phyloP scores from a whole-genome alignment of 2,113 vertebrate species.

The Laterallus jamaicensis region DNA sequence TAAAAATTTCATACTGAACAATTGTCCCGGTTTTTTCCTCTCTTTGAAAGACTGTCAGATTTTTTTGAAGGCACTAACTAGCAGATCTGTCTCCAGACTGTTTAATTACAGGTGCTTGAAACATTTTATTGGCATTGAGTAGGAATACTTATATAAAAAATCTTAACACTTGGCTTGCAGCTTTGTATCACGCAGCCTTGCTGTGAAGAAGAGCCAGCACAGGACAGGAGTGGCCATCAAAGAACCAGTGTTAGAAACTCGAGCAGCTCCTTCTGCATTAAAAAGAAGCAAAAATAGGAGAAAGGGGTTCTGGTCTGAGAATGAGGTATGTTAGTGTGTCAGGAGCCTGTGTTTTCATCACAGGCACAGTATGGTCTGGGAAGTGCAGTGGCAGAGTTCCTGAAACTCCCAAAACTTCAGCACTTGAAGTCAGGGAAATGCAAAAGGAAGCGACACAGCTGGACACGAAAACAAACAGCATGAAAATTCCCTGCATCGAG shows the following conservation, averaged over 20 bases:
- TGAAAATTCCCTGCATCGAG: neutral
- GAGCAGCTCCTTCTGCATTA: neutral
- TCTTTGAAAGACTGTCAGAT: constrained; percentile 11
- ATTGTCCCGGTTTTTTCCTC: neutral
- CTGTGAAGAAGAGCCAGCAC: neutral
- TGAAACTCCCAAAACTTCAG: neutral
- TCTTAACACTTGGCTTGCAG: neutral
- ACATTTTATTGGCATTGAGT: constrained; percentile 17
- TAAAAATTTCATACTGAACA: neutral
- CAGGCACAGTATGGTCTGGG: neutral
- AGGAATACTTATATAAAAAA: neutral
- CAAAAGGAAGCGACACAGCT: neutral
- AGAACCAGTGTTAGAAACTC: neutral
- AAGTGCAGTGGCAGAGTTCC: neutral
- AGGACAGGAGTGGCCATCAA: neutral
- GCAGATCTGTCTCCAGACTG: constrained; percentile 28
- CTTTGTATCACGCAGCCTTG: neutral
- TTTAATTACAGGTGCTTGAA: constrained; percentile 46
- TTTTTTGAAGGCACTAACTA: constrained; percentile 3
- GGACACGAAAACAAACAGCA: neutral
- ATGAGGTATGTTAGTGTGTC: neutral
- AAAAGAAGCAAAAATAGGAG: neutral
- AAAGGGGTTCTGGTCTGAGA: neutral
- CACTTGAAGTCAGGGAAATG: neutral
- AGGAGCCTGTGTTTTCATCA: neutral